Evolutionary conservation across 2,113 vertebrate genomes (phyloP).

Genomic region (Phrynocephalus versicolor): DNA sequence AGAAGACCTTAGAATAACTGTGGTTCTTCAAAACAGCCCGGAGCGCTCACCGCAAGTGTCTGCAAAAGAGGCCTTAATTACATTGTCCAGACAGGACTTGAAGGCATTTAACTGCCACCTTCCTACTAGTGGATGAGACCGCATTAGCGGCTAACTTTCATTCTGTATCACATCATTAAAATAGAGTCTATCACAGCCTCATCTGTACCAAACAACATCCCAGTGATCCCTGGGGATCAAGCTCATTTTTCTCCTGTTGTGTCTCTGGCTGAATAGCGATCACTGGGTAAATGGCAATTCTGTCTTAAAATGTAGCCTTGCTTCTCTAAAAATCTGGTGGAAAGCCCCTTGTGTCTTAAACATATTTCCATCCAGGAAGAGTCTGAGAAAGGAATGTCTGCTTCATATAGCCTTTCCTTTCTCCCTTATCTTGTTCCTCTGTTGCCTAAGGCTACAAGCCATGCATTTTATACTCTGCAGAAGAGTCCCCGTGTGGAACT

Average conservation of each 20-base stretch:
- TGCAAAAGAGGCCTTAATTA: slow-evolving; percentile 31
- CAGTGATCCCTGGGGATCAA: not conserved
- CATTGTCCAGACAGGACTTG: slow-evolving; percentile 32
- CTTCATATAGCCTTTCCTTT: not conserved
- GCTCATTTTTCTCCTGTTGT: not conserved
- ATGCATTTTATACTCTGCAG: not conserved
- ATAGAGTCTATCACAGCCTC: not conserved
- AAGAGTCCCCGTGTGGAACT: not conserved
- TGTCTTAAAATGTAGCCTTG: not conserved
- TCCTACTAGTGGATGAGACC: not conserved
- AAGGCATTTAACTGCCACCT: slow-evolving; percentile 20
- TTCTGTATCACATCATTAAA: slow-evolving; percentile 23
- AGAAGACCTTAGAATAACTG: slow-evolving; percentile 45
- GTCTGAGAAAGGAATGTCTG: not conserved
- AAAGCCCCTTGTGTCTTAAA: not conserved
- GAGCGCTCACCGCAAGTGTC: slow-evolving; percentile 11
- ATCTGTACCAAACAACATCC: not conserved
- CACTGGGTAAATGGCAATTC: not conserved
- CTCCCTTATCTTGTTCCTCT: not conserved
- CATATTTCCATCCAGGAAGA: not conserved
- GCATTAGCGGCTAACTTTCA: slow-evolving; percentile 20
- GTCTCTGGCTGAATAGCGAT: not conserved
- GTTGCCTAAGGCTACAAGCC: not conserved
- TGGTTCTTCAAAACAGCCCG: slow-evolving; percentile 26
- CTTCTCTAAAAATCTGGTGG: not conserved